A percentile compares a stretch with the other conserved stretches of the same genome.
phyloP scores from a whole-genome alignment of 2,113 vertebrate genomes.

The Nerophis ophidion region DNA sequence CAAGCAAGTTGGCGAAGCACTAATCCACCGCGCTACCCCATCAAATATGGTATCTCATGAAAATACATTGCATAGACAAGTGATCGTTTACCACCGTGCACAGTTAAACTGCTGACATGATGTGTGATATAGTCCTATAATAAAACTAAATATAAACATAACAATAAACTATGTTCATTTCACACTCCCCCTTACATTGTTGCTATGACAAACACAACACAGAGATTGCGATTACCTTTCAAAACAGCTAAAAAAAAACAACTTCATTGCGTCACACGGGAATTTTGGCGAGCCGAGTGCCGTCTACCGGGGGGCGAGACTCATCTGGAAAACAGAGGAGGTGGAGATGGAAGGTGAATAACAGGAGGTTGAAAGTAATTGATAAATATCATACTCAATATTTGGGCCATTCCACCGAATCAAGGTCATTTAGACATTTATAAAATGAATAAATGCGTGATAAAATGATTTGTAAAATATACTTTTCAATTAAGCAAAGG shows the following conservation, averaged over 20 bases:
- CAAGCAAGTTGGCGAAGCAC: too few relatives aligned
- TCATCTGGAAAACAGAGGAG: slow-evolving; percentile 64
- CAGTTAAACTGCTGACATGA: slow-evolving; percentile 21
- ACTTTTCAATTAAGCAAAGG: too few relatives aligned
- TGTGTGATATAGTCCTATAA: slow-evolving; percentile 43
- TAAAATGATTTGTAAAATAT: too few relatives aligned
- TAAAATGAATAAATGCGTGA: too few relatives aligned
- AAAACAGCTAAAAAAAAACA: background rate
- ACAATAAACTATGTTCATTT: background rate
- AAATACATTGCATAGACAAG: slow-evolving; percentile 53
- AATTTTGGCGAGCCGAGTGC: slow-evolving; percentile 44
- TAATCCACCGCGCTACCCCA: background rate
- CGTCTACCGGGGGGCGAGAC: slow-evolving; percentile 58
- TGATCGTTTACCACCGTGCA: slow-evolving; percentile 33
- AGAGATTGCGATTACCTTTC: slow-evolving; percentile 15
- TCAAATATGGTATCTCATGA: slow-evolving; percentile 27
- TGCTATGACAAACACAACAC: slow-evolving; percentile 22
- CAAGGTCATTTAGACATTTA: too few relatives aligned
- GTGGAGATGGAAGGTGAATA: slow-evolving; percentile 36
- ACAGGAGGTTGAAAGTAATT: background rate
- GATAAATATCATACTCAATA: background rate
- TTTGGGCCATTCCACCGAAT: too few relatives aligned
- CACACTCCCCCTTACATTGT: slow-evolving; percentile 3
- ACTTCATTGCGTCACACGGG: slow-evolving; percentile 24
- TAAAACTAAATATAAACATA: slow-evolving; percentile 23